Conservation (phyloP, 2,888 invertebrate species). For the Lasioglossum marginatum region DNA sequence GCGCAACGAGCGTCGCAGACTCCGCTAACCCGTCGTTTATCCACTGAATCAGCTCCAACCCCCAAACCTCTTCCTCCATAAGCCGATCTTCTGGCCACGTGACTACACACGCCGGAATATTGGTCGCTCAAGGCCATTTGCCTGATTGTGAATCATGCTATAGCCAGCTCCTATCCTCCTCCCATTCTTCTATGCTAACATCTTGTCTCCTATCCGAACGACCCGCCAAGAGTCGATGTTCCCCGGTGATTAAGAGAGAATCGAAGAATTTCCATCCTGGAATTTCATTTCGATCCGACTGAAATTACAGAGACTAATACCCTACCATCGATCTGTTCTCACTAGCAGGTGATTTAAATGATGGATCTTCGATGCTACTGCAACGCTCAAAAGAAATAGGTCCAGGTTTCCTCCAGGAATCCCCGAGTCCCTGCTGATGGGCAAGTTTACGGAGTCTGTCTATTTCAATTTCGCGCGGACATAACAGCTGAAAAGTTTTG, state of each 20-base stretch:
- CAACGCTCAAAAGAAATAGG: background rate
- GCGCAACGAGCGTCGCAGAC: conserved; percentile 25
- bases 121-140: conserved; percentile 28
- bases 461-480: background rate
- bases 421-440: background rate
- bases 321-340: background rate
- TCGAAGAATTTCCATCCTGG: background rate
- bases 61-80: conserved; percentile 1
- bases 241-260: background rate
- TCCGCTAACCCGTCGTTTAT: conserved; percentile 24
- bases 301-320: background rate
- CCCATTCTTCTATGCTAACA: background rate
- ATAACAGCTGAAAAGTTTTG: background rate
- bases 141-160: conserved; percentile 20
- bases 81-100: conserved; percentile 31
- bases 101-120: conserved; percentile 24
- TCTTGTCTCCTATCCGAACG: conserved; percentile 4
- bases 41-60: conserved; percentile 27
- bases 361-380: background rate
- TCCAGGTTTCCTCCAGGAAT: background rate
- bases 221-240: background rate
- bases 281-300: background rate
- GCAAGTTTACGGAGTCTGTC: background rate
- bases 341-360: background rate
- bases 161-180: background rate